Conservation (phyloP, 2,797 vertebrate species). For the Tenualosa thibaudeaui region DNA sequence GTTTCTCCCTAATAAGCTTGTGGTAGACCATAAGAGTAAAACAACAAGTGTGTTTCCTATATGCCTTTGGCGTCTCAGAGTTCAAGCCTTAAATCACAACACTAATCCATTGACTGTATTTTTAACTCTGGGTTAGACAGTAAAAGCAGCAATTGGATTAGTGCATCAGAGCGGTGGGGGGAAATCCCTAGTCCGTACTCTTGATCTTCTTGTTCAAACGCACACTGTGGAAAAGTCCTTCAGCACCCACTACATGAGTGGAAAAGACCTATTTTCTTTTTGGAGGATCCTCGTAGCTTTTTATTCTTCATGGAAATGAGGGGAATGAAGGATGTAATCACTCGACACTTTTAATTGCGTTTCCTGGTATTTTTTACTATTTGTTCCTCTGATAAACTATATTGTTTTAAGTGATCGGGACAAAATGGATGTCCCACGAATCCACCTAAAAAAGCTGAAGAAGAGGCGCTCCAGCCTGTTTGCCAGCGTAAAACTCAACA, state of each 20-base stretch:
- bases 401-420: background rate
- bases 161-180: slow-evolving; percentile 67
- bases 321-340: background rate
- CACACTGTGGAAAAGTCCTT: slow-evolving; percentile 31
- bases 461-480: slow-evolving; percentile 79
- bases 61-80: slow-evolving; percentile 57
- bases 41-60: slow-evolving; percentile 51
- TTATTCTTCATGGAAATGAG: background rate
- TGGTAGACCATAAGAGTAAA: slow-evolving; percentile 48
- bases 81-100: slow-evolving; percentile 75
- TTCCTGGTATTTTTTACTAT: background rate
- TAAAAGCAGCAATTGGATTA: slow-evolving; percentile 81
- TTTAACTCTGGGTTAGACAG: slow-evolving; percentile 77
- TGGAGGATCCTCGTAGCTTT: background rate
- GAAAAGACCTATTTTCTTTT: background rate
- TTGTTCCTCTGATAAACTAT: background rate
- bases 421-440: slow-evolving; percentile 63
- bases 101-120: slow-evolving; percentile 81
- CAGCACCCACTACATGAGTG: background rate
- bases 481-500: slow-evolving; percentile 76
- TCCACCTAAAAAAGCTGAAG: slow-evolving; percentile 68
- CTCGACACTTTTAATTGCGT: background rate
- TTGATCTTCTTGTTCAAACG: slow-evolving; percentile 64
- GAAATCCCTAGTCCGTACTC: slow-evolving; percentile 65
- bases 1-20: background rate